Conservation (phyloP, 2,113 vertebrate genomes). For the Herpetotheres cachinnans region DNA sequence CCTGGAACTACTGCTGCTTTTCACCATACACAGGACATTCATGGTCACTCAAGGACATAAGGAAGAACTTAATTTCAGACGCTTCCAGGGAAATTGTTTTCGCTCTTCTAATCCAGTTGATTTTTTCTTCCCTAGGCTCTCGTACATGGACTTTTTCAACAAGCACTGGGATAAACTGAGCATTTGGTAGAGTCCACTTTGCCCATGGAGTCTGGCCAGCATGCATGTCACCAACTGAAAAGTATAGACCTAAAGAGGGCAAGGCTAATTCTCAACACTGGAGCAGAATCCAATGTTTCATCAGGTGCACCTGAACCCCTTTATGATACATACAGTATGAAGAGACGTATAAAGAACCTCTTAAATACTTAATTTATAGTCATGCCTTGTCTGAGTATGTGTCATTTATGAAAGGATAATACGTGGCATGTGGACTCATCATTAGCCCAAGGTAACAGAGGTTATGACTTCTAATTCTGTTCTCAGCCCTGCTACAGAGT, state of each 20-base stretch:
- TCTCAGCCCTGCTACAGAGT: constrained; percentile 7
- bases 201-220: not conserved
- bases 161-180: not conserved
- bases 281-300: not conserved
- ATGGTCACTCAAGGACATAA: not conserved
- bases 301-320: not conserved
- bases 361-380: constrained; percentile 29
- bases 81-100: not conserved
- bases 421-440: not conserved
- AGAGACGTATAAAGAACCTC: not conserved
- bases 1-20: not conserved
- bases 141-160: not conserved
- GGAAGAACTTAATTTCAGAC: not conserved
- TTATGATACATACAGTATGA: not conserved
- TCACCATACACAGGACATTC: not conserved
- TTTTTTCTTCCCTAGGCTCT: not conserved
- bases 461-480: constrained; percentile 40
- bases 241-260: not conserved
- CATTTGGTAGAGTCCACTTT: not conserved
- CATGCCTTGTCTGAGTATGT: not conserved
- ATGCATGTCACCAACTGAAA: not conserved
- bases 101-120: not conserved
- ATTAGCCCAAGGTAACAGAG: constrained; percentile 25
- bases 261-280: not conserved
- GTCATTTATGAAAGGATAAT: constrained; percentile 21